Conservation (phyloP, 2,888 invertebrate genomes). For the Aphodius granarius region DNA sequence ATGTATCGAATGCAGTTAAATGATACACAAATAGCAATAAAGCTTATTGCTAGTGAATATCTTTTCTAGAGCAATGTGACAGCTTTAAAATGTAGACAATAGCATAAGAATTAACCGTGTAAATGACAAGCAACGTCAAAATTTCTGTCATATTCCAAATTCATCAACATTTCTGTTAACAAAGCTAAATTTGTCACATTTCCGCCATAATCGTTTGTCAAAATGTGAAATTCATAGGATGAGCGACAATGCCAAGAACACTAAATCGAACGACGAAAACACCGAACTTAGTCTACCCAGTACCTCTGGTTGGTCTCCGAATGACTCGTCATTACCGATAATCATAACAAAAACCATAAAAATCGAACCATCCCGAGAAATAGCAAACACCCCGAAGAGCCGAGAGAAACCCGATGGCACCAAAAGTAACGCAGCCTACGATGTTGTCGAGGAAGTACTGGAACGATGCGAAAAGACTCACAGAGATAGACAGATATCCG, state of each 20-base stretch:
- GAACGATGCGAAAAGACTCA: conserved; percentile 11
- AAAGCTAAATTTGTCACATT: neutral
- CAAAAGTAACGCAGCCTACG: neutral
- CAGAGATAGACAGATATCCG: conserved; percentile 17
- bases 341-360: neutral
- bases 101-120: neutral
- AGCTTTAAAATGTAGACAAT: neutral
- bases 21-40: too few species aligned
- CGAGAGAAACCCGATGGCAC: neutral
- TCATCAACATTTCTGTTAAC: neutral
- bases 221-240: conserved; percentile 25
- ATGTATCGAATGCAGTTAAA: too few species aligned
- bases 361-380: neutral
- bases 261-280: conserved; percentile 7
- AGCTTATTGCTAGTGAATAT: too few species aligned
- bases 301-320: neutral
- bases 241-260: conserved; percentile 24
- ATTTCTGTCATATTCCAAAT: neutral
- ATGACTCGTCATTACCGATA: neutral
- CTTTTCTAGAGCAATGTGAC: neutral
- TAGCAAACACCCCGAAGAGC: neutral
- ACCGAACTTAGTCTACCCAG: neutral
- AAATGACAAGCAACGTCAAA: neutral
- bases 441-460: conserved; percentile 19
- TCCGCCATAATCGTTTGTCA: conserved; percentile 11